Base-by-base conservation (phyloP, 2,113 vertebrate species). In the Cavia aperea region DNA sequence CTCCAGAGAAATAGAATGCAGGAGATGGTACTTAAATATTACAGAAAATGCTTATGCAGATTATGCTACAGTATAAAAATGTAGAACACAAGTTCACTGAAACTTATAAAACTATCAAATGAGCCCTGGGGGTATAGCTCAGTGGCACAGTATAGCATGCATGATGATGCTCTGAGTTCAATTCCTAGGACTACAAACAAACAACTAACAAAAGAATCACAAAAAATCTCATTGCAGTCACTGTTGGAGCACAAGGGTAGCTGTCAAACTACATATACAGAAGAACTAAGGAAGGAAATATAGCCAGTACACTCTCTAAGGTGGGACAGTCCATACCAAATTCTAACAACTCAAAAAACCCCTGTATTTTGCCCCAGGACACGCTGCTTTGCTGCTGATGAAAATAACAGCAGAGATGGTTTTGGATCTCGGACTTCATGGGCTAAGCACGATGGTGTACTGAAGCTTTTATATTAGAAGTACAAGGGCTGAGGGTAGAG, bases 1-100 rank as follows among this genome's bases (percentile, higher is more conserved):
- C 66, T 87, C 92, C 68, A 86, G 86, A 93, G 95, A 92, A 81
- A 89, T 0, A 86, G 39, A 94, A 94, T 68, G 13, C 66, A 94
- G 65, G 9, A 81, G 60, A 95, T 43, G 66, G 72, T 77, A 65
- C 49, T 33, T 81, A 58, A 58, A 56, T 36, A 56, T 51, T 85
- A 33, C 18, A 43, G 82, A 93, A 90, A 96, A 43, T 77, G 13
- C 58, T 82, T 77, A n/a, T 56, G 39, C 68, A 96, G 65, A 95
- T 89, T 78, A 79, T 49, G 85, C 56, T 92, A 94, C 12, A 92
- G 49, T 39, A 86, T 36, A 31, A 87, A 94, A 90, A 86, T 92
- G 49, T 63, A 93, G 85, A 88, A 89, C 56, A 43, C 5, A 88
- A 89, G 60, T 43, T 83, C 82, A 93, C 56, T 68, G 82, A 90